A percentile compares a stretch with the other conserved stretches of the same genome.
Conservation (phyloP, 1,140 invertebrate genomes). For the Hetaerina americana region DNA sequence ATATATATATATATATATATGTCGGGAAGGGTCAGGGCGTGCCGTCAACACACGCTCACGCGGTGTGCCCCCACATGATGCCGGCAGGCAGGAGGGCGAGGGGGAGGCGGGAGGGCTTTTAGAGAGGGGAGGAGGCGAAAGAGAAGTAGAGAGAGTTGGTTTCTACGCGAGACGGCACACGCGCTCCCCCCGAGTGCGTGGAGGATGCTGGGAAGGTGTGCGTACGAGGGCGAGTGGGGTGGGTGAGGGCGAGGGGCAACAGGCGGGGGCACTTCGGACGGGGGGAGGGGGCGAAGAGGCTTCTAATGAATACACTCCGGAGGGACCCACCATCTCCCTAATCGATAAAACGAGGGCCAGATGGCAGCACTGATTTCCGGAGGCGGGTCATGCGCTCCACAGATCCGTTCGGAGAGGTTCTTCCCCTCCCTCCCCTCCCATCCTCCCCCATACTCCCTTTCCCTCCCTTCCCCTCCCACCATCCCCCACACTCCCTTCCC, state of each 20-base stretch:
- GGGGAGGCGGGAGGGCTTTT: no score
- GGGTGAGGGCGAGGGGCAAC: background rate
- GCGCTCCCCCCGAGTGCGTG: no score
- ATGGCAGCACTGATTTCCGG: background rate
- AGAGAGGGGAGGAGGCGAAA: no score
- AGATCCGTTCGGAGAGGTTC: background rate
- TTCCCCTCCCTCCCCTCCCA: background rate
- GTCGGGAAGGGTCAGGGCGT: no score
- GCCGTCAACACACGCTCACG: no score
- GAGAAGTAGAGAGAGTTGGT: no score
- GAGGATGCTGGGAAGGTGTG: background rate
- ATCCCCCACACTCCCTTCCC: no score
- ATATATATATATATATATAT: no score
- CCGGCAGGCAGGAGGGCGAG: no score
- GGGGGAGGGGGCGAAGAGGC: background rate
- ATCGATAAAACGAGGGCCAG: background rate
- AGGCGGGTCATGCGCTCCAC: background rate
- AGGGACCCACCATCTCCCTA: background rate
- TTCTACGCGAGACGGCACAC: no score
- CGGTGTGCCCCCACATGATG: no score
- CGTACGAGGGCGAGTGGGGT: background rate
- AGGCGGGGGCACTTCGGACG: background rate
- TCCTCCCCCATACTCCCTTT: no score
- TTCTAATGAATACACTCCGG: background rate
- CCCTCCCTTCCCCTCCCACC: background rate